Percentiles rank a stretch among this genome's conserved stretches.
Evolutionary conservation across 2,797 vertebrate species (phyloP).

Genomic region (Coluber constrictor): DNA sequence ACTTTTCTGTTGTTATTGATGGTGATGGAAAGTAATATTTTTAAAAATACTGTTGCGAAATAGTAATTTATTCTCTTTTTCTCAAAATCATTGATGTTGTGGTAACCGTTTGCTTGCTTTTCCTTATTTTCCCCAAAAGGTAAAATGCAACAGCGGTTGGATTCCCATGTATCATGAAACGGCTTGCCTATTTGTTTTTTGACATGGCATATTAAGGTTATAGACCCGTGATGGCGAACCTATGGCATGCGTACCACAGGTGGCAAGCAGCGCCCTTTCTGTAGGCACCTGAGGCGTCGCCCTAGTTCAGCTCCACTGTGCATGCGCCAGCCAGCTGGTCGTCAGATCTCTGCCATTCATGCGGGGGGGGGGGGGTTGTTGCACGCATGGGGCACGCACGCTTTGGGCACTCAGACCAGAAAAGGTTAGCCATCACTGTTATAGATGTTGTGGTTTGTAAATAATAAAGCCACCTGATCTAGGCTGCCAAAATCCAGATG

Average conservation of each 20-base stretch:
- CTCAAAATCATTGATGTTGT: neutral
- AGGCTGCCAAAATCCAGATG: neutral
- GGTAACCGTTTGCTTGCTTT: constrained; percentile 1
- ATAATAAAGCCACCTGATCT: neutral
- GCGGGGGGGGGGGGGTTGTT: too few relatives aligned
- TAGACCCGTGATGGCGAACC: neutral
- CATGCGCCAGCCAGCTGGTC: too few relatives aligned
- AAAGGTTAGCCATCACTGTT: neutral
- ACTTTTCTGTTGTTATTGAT: constrained; percentile 25
- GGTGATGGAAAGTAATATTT: neutral
- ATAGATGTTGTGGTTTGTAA: neutral
- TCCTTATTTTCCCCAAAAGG: fast-evolving
- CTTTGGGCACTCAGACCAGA: too few relatives aligned
- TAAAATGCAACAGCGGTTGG: neutral
- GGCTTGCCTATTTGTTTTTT: neutral
- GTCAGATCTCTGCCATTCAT: too few relatives aligned
- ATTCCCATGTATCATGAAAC: neutral
- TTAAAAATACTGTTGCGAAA: neutral
- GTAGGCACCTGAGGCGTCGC: too few relatives aligned
- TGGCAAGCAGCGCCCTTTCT: too few relatives aligned
- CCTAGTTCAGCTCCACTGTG: too few relatives aligned
- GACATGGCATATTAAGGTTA: neutral
- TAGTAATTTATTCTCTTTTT: neutral
- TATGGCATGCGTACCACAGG: too few relatives aligned
- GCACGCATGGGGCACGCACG: too few relatives aligned